A percentile compares a stretch with the other conserved stretches of the same genome.
Conservation (phyloP, 2,797 vertebrate genomes). For the Clarias fuscus region DNA sequence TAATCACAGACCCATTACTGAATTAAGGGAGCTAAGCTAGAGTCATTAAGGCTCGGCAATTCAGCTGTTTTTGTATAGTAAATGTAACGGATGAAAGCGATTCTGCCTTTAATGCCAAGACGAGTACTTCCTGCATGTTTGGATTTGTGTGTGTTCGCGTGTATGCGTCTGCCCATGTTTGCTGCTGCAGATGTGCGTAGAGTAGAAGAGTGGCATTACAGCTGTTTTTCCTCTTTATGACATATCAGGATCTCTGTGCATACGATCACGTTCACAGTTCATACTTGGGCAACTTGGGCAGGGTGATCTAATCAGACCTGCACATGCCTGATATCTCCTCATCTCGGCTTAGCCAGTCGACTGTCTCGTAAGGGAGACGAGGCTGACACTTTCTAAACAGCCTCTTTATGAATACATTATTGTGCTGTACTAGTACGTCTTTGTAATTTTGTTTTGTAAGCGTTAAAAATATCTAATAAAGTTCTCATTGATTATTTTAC, state of each 20-base stretch:
- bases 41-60: not conserved
- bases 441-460: not conserved
- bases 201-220: not conserved
- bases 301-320: conserved; percentile 6
- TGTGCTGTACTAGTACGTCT: not conserved
- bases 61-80: not conserved
- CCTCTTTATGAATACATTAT: not conserved
- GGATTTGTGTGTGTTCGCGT: conserved; percentile 1
- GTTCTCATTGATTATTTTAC: not conserved
- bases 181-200: not conserved
- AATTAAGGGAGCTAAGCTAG: conserved; percentile 10
- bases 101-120: not conserved
- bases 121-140: not conserved
- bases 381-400: not conserved
- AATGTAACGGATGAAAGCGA: conserved; percentile 8
- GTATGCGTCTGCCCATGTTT: not conserved
- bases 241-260: conserved; percentile 15
- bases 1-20: conserved; percentile 1
- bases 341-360: not conserved
- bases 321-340: not conserved
- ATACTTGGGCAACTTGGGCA: not conserved
- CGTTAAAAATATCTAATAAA: not conserved
- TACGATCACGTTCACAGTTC: not conserved
- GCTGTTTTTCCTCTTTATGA: not conserved
- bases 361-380: not conserved